Conservation (phyloP, 2,113 vertebrate genomes). For the Stegostoma tigrinum region DNA sequence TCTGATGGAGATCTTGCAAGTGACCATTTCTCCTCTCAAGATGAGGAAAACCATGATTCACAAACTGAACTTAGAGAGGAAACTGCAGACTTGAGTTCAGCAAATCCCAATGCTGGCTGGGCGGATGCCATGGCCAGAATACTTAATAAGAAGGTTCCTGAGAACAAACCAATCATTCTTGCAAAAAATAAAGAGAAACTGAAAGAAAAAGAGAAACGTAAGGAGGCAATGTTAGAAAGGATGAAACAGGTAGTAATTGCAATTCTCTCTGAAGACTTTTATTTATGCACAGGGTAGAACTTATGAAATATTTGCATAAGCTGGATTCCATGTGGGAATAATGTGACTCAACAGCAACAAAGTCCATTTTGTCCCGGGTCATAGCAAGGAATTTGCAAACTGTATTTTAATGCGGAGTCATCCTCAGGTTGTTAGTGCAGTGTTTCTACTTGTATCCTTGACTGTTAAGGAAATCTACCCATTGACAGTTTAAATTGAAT, state of each 20-base stretch:
- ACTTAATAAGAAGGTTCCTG: constrained; percentile 67
- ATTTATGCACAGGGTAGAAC: neutral
- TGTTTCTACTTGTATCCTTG: neutral
- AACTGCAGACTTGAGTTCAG: constrained; percentile 33
- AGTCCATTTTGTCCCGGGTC: neutral
- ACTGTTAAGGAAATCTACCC: neutral
- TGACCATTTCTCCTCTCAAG: constrained; percentile 29
- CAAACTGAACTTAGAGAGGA: constrained; percentile 18
- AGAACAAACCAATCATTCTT: constrained; percentile 65
- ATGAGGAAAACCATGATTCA: constrained; percentile 23
- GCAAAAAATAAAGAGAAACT: constrained; percentile 73
- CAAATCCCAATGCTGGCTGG: constrained; percentile 66
- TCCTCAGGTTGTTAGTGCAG: neutral
- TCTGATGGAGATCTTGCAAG: constrained; percentile 47
- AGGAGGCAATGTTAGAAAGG: constrained; percentile 61
- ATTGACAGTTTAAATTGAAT: neutral
- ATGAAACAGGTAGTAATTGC: constrained; percentile 63
- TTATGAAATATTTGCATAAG: neutral
- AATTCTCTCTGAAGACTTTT: neutral
- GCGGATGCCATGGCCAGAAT: constrained; percentile 93
- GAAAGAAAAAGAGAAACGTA: constrained; percentile 64
- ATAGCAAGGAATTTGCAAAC: neutral
- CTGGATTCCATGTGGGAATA: neutral
- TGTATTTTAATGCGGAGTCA: neutral
- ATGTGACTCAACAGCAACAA: neutral